Evolutionary conservation across 2,888 invertebrate genomes (phyloP).

Genomic region (Melitaea athalia): DNA sequence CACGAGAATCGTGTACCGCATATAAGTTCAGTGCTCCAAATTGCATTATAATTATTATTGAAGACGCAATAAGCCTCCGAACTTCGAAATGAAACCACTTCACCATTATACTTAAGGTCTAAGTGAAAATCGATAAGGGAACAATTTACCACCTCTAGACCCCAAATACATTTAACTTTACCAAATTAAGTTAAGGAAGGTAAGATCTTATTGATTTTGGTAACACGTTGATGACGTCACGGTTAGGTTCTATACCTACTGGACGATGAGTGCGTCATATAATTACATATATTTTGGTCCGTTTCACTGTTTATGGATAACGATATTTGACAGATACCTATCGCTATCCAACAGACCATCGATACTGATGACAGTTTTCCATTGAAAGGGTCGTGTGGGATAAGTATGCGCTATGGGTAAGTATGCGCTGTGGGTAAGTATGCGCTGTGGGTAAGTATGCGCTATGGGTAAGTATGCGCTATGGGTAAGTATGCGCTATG

Average conservation of each 20-base stretch:
- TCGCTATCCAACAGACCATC: too few relatives aligned
- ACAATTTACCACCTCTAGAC: constrained; percentile 2
- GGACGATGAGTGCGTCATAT: not conserved
- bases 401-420: too few relatives aligned
- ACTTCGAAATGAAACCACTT: not conserved
- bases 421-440: too few relatives aligned
- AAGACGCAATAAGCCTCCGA: not conserved
- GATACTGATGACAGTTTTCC: too few relatives aligned
- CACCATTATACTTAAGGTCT: constrained; percentile 8
- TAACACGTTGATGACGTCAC: constrained; percentile 5
- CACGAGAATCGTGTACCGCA: not conserved
- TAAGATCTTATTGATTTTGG: constrained; percentile 16
- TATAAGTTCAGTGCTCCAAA: not conserved
- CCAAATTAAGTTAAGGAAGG: constrained; percentile 14
- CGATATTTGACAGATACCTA: too few relatives aligned
- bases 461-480: too few relatives aligned
- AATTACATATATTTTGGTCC: not conserved
- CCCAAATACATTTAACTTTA: constrained; percentile 19
- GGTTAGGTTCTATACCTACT: not conserved
- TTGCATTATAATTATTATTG: not conserved
- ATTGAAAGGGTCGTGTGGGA: too few relatives aligned
- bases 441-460: too few relatives aligned
- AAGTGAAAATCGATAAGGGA: constrained; percentile 17
- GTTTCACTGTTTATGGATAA: too few relatives aligned
- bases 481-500: too few relatives aligned